phyloP scores from a whole-genome alignment of 1,140 invertebrate genomes.

The Linepithema humile region DNA sequence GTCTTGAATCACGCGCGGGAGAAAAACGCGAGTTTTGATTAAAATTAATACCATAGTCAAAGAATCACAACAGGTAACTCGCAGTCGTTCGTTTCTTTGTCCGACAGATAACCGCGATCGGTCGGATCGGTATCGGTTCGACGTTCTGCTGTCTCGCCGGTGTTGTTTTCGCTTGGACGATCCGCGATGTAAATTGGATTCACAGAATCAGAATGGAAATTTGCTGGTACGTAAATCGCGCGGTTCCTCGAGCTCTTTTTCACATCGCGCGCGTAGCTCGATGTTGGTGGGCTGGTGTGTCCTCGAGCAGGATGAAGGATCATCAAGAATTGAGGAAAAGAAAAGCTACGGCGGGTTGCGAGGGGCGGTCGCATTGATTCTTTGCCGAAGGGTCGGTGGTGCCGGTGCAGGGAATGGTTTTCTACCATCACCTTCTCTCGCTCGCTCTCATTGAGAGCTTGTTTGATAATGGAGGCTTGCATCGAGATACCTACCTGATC shows the following conservation, averaged over 20 bases:
- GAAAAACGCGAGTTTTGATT: slow-evolving; percentile 23
- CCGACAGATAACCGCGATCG: background rate
- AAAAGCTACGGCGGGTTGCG: slow-evolving; percentile 27
- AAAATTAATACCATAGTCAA: slow-evolving; percentile 22
- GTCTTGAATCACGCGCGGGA: slow-evolving; percentile 13
- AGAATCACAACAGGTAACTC: slow-evolving; percentile 8
- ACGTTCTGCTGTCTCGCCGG: slow-evolving; percentile 38
- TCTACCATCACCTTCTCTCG: slow-evolving; percentile 38
- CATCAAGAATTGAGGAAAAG: background rate
- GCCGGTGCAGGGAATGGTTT: slow-evolving; percentile 48
- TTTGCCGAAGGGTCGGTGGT: slow-evolving; percentile 59
- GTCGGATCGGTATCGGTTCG: slow-evolving; percentile 5
- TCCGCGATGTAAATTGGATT: slow-evolving; percentile 62
- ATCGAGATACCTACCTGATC: slow-evolving; percentile 64
- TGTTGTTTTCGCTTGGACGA: slow-evolving; percentile 47
- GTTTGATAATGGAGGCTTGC: slow-evolving; percentile 72
- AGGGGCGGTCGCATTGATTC: slow-evolving; percentile 71
- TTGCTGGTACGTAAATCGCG: slow-evolving; percentile 53
- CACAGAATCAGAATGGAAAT: slow-evolving; percentile 62
- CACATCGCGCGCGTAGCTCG: slow-evolving; percentile 40
- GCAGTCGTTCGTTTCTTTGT: slow-evolving; percentile 5
- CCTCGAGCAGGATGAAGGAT: background rate
- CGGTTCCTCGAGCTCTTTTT: slow-evolving; percentile 20
- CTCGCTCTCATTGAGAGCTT: slow-evolving; percentile 16
- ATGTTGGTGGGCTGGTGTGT: background rate